phyloP scores from a whole-genome alignment of 2,797 vertebrate species.

The Eurystomus glaucurus region DNA sequence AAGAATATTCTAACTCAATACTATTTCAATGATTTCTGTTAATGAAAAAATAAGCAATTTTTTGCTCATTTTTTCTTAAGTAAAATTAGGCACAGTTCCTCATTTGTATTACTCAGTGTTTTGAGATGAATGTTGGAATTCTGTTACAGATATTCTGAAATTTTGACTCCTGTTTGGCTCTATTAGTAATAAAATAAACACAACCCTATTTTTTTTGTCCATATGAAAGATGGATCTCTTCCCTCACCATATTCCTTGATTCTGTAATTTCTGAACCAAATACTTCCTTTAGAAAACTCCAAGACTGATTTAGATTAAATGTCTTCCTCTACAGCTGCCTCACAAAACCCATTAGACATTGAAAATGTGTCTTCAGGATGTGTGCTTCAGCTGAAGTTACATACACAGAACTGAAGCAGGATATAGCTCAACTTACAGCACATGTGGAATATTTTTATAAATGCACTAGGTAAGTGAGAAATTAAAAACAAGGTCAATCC shows the following conservation, averaged over 20 bases:
- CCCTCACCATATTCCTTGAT: background rate
- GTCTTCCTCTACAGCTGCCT: background rate
- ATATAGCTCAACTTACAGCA: background rate
- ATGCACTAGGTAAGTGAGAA: background rate
- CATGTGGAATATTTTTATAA: background rate
- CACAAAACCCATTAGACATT: background rate
- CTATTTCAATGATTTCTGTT: background rate
- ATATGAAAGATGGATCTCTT: background rate
- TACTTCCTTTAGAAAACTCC: background rate
- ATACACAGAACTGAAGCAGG: background rate
- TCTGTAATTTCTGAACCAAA: constrained; percentile 11
- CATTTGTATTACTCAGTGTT: background rate
- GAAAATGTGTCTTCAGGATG: background rate
- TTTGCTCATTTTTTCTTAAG: background rate
- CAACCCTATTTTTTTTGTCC: background rate
- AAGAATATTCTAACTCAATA: background rate
- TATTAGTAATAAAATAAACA: background rate
- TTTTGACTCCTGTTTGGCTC: background rate
- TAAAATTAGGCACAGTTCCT: background rate
- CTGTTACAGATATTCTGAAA: background rate
- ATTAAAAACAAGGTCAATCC: background rate
- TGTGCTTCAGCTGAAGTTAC: background rate
- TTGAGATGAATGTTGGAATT: background rate
- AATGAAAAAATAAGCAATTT: background rate
- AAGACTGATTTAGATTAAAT: background rate